A percentile compares a stretch with the other conserved stretches of the same genome.
Evolutionary conservation across 1,140 invertebrate species (phyloP).

Genomic region (Neotoxoptera formosana): DNA sequence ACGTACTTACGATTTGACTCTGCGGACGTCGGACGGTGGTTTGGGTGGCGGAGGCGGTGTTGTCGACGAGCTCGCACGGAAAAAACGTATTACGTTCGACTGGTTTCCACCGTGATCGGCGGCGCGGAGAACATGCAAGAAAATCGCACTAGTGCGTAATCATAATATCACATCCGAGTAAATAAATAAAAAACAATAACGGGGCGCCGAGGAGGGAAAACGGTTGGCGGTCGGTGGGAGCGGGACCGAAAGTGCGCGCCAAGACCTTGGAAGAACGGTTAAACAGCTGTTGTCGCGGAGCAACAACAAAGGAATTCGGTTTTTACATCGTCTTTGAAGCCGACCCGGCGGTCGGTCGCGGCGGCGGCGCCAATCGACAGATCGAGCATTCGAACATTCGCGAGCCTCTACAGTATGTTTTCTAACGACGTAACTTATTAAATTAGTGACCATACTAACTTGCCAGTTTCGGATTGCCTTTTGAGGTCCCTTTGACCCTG

Average conservation of each 20-base stretch:
- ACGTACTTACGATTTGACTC: background rate
- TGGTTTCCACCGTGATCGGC: background rate
- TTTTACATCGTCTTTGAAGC: conserved; percentile 25
- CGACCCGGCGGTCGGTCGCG: background rate
- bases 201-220: background rate
- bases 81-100: background rate
- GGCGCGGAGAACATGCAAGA: background rate
- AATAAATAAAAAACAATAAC: conserved; percentile 31
- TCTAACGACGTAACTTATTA: no score
- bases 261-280: conserved; percentile 7
- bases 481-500: no score
- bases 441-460: no score
- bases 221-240: background rate
- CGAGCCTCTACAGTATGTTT: no score
- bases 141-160: background rate
- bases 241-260: conserved; percentile 20
- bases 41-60: background rate
- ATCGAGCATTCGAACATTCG: no score
- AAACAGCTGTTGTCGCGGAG: conserved; percentile 9
- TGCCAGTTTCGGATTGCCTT: no score
- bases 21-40: no score
- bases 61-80: background rate
- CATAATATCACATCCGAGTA: conserved; percentile 33
- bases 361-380: background rate
- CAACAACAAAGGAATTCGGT: conserved; percentile 6